phyloP scores from a whole-genome alignment of 2,888 invertebrate species.

The Eupeodes latifasciatus region DNA sequence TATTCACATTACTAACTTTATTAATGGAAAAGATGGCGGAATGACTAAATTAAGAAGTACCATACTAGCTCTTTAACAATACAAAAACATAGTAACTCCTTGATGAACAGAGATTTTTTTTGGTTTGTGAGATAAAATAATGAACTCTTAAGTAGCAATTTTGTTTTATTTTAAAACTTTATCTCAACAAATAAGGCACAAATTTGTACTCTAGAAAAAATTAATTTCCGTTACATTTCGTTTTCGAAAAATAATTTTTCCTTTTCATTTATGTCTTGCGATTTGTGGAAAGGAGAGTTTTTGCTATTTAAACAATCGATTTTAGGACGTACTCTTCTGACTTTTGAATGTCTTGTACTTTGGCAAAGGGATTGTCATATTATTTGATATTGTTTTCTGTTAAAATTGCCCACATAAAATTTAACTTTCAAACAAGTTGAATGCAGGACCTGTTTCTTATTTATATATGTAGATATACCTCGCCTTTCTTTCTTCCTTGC shows the following conservation, averaged over 20 bases:
- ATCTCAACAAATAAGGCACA: slow-evolving; percentile 78
- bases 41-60: background rate
- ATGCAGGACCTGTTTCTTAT: background rate
- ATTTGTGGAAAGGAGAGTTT: background rate
- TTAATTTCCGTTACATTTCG: slow-evolving; percentile 59
- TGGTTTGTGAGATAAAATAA: slow-evolving; percentile 52
- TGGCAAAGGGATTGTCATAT: slow-evolving; percentile 46
- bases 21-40: background rate
- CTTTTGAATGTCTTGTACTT: slow-evolving; percentile 1
- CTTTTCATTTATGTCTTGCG: slow-evolving; percentile 42
- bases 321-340: background rate
- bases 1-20: background rate
- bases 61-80: background rate
- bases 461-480: no score
- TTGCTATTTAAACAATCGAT: slow-evolving; percentile 13
- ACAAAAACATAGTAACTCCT: slow-evolving; percentile 14
- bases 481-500: no score
- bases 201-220: slow-evolving; percentile 78
- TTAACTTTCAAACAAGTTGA: background rate
- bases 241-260: slow-evolving; percentile 58
- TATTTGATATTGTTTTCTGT: background rate
- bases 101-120: slow-evolving; percentile 44
- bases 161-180: slow-evolving; percentile 44
- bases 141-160: slow-evolving; percentile 33
- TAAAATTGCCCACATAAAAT: background rate